Evolutionary conservation across 2,888 invertebrate species (phyloP), one percentile per base, ranked within the genome.

Genomic region (Abrostola tripartita): DNA sequence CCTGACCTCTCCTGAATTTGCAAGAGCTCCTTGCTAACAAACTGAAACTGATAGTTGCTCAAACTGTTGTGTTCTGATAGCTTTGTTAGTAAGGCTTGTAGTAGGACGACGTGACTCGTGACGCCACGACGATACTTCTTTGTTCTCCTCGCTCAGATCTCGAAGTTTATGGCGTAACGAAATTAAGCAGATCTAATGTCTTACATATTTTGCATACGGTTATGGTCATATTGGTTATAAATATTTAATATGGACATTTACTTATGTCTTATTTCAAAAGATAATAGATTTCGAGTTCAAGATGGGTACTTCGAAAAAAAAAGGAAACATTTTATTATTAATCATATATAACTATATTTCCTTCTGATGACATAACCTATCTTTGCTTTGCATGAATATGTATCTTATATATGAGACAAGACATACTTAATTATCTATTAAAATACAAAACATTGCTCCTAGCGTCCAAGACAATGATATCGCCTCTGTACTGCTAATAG

Each of bases 1-100:
- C 54, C 52, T 59, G 70, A 70, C 74, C 71, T 68, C 61, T 77
- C 71, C 79, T 71, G 73, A 44, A 52, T 59, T 54, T 12, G 53
- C 49, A 42, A n/a, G 41, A 42, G 37, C 14, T 53, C 49, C 51
- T 7, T 12, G 24, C 35, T 24, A 36, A 12, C 35, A 14, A 37
- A 14, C 24, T n/a, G 2, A 58, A 47, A 47, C 24, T 14, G 14
- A 14, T 24, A 9, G 24, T 51, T 42, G 56, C 14, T 47, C 41
- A 49, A 58, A 50, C 40, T 40, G 40, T 40, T 40, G 5, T 14
- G 10, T 47, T 24, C 24, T 14, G 12, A 14, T 47, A 5, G 24
- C 12, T 47, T 47, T 47, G 14, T 24, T 47, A 24, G 5, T 9
- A 8, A 11, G 12, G 14, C 24, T 24, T 14, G 5, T 10, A 8